Percentiles rank a stretch among this genome's conserved stretches.
Conservation (phyloP, 2,888 invertebrate species). For the Plutella xylostella region DNA sequence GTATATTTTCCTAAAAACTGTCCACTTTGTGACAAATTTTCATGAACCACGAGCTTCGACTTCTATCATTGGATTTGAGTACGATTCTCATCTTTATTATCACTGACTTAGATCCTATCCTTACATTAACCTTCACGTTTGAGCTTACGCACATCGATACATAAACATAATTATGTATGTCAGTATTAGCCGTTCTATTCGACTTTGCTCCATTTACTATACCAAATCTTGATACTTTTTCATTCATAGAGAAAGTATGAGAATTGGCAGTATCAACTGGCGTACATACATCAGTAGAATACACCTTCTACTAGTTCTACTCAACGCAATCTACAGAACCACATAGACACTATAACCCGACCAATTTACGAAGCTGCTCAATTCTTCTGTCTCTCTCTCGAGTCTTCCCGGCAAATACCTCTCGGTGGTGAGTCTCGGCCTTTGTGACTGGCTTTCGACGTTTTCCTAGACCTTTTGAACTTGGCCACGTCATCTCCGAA, state of each 20-base stretch:
- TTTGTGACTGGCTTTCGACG: slow-evolving; percentile 51
- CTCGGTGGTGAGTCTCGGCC: slow-evolving; percentile 59
- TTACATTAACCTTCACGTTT: neutral
- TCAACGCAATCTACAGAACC: no score
- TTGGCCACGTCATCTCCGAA: slow-evolving; percentile 97
- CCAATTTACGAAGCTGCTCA: no score
- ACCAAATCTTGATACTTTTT: neutral
- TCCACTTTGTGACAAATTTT: no score
- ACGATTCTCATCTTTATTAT: no score
- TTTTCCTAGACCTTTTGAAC: slow-evolving; percentile 70
- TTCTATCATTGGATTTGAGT: no score
- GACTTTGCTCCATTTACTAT: neutral
- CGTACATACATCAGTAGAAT: neutral
- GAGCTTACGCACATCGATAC: neutral
- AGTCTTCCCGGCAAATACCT: slow-evolving; percentile 54
- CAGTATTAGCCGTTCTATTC: no score
- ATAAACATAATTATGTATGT: no score
- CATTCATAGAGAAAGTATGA: neutral
- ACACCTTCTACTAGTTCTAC: neutral
- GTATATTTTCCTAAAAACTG: no score
- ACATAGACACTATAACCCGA: no score
- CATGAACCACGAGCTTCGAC: no score
- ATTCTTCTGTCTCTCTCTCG: slow-evolving; percentile 59
- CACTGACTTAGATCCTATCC: no score
- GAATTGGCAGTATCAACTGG: neutral